Conservation (phyloP, 1,140 invertebrate genomes). For the Trachymyrmex cornetzi region DNA sequence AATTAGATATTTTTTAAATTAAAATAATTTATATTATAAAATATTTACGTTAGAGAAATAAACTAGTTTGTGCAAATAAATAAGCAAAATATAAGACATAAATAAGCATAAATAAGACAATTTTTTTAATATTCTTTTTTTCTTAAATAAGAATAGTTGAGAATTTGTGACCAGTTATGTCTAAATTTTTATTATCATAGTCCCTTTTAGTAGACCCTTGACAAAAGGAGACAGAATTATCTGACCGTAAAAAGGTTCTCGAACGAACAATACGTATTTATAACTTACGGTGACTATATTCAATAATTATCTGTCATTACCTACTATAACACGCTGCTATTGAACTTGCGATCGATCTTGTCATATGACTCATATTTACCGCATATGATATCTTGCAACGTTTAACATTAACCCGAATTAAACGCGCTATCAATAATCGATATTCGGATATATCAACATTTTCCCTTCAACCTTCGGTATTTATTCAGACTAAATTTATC, state of each 20-base stretch:
- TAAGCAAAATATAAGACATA: background rate
- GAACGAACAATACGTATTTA: conserved; percentile 34
- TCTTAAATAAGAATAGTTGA: background rate
- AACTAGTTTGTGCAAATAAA: background rate
- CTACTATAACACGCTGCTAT: conserved; percentile 12
- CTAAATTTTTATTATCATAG: conserved; percentile 33
- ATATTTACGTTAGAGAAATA: background rate
- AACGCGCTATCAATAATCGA: conserved; percentile 30
- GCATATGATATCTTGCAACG: background rate
- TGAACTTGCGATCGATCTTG: conserved; percentile 14
- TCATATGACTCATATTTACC: conserved; percentile 8
- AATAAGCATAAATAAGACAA: background rate
- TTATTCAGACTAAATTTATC: conserved; percentile 42
- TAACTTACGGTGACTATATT: conserved; percentile 1
- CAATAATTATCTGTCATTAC: conserved; percentile 46
- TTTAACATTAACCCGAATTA: conserved; percentile 53
- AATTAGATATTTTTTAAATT: background rate
- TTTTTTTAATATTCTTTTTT: background rate
- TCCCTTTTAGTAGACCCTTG: conserved; percentile 2
- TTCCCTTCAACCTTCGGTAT: background rate
- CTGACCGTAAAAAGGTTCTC: background rate
- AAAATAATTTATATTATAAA: conserved; percentile 20
- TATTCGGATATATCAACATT: conserved; percentile 18
- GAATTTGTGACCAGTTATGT: background rate
- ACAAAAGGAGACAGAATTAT: conserved; percentile 19